Conservation (phyloP, 2,113 vertebrate species). For the Nycticorax nycticorax region DNA sequence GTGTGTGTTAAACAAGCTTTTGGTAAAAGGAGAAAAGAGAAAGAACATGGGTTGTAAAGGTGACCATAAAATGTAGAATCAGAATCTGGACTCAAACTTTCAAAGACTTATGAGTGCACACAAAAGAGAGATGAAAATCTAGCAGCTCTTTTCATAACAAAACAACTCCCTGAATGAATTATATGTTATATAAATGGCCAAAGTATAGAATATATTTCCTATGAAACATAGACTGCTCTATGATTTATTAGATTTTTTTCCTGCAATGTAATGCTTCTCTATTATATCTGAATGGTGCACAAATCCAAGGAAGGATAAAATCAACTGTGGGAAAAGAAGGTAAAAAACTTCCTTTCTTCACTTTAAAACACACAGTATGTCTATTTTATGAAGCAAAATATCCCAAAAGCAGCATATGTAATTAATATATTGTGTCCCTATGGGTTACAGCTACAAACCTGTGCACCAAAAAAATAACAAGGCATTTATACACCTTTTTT, state of each 20-base stretch:
- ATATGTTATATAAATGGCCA: conserved; percentile 18
- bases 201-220: conserved; percentile 1
- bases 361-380: background rate
- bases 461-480: background rate
- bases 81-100: background rate
- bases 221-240: background rate
- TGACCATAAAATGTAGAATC: background rate
- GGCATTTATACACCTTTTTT: background rate
- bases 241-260: conserved; percentile 45
- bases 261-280: background rate
- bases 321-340: background rate
- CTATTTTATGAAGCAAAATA: conserved; percentile 4
- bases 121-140: background rate
- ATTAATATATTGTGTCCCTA: conserved; percentile 4
- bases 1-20: background rate
- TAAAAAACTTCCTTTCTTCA: background rate
- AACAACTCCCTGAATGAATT: background rate
- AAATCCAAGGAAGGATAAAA: conserved; percentile 15
- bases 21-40: background rate
- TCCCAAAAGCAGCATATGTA: background rate
- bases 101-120: background rate
- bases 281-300: background rate
- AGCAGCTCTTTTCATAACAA: background rate
- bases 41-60: background rate
- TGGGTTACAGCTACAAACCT: background rate